Evolutionary conservation across 2,113 vertebrate genomes (phyloP), one percentile per base, ranked within the genome.

Genomic region (Scomber colias): DNA sequence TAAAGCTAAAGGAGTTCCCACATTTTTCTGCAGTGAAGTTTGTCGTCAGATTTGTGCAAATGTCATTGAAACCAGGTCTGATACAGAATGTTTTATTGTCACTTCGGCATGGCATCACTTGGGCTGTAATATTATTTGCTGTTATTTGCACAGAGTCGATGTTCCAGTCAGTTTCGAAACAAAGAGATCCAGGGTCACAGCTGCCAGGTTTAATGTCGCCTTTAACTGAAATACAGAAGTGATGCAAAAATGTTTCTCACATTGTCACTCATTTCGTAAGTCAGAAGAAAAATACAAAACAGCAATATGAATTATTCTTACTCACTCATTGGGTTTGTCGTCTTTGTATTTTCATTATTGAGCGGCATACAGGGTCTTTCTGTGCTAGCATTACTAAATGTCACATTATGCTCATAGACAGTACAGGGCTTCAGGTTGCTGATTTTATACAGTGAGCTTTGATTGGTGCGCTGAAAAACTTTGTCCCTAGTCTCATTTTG

Each of bases 401-500:
- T 1, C 13, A 89, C 68, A 0, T 0, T 1, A 24, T 35, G 16
- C 4, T 46, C 0, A 71, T 94, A 94, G 0, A 8, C 0, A 17
- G 81, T 91, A 16, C 92, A 94, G 27, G 92, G 92, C 71, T 87
- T 92, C 61, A 94, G 81, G 13, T 0, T 0, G 17, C 2, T 1
- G 48, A 84, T 35, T 0, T 17, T 0, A 19, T 48, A 0, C 0
- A 12, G 16, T 45, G 4, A 13, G 30, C 0, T 40, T 55, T 5
- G 2, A n/a, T 0, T 15, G 14, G 0, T 4, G 11, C 2, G 3
- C 0, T 3, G 3, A 31, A 0, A 0, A 0, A 0, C 0, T 0
- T 0, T 0, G 0, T 0, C 0, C 0, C 0, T 0, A 1, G 0
- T 16, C 1, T 0, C 1, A 9, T 0, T 0, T 50, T 1, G 0